Conservation (phyloP, 2,113 vertebrate genomes). For the Tichodroma muraria region DNA sequence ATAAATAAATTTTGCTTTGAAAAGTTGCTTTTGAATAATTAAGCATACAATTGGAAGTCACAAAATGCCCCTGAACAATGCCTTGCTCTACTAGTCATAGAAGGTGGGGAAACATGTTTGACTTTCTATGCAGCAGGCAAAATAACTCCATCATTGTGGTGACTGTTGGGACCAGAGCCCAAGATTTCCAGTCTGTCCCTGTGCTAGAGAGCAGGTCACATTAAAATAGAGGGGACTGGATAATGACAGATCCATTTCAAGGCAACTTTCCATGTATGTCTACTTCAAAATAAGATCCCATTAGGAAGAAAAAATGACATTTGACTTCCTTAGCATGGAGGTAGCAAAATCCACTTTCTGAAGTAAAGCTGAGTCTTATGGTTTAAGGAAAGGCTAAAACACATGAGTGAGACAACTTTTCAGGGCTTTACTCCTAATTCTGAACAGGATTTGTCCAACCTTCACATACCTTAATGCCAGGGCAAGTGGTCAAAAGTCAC, state of each 20-base stretch:
- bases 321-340: background rate
- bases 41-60: background rate
- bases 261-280: background rate
- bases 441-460: background rate
- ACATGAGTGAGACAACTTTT: background rate
- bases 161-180: background rate
- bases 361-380: background rate
- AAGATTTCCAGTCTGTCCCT: background rate
- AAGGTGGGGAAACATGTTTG: background rate
- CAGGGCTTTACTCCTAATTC: background rate
- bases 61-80: background rate
- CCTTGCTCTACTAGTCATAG: background rate
- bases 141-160: background rate
- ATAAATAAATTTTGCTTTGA: background rate
- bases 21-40: background rate
- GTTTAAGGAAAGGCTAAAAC: background rate
- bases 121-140: background rate
- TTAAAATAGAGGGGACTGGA: background rate
- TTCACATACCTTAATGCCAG: background rate
- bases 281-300: background rate
- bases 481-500: background rate
- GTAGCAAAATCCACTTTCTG: background rate
- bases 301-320: background rate
- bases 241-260: background rate
- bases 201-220: background rate